Evolutionary conservation across 1,140 invertebrate species (phyloP).

Genomic region (Tribolium madens): DNA sequence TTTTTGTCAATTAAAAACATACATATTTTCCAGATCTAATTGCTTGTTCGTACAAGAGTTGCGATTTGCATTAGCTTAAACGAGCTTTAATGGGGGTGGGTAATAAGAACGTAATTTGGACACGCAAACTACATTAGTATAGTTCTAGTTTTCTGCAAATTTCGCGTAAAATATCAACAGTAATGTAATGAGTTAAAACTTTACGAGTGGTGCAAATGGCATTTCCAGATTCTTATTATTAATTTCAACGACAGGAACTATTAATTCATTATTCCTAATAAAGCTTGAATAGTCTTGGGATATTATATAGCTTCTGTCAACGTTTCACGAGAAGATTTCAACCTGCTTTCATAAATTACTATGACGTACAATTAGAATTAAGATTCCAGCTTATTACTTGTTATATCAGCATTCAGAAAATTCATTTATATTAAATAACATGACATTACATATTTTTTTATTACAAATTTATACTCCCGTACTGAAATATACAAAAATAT

Average conservation of each 20-base stretch:
- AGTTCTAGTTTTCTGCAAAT: slow-evolving; percentile 21
- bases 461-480: too few relatives aligned
- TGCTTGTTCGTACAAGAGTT: neutral
- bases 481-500: too few relatives aligned
- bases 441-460: too few relatives aligned
- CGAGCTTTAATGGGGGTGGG: neutral
- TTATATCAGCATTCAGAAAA: too few relatives aligned
- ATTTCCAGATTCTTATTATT: slow-evolving; percentile 6
- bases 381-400: neutral
- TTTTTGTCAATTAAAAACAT: neutral
- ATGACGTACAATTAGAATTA: neutral
- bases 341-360: neutral
- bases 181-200: slow-evolving; percentile 6
- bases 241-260: neutral
- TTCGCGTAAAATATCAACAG: slow-evolving; percentile 11
- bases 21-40: neutral
- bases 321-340: neutral
- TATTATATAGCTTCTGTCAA: neutral
- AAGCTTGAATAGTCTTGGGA: neutral
- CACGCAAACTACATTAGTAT: slow-evolving; percentile 28
- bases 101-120: slow-evolving; percentile 28
- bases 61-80: slow-evolving; percentile 12
- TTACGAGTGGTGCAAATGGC: neutral
- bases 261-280: neutral
- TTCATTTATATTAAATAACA: too few relatives aligned